Evolutionary conservation across 1,140 invertebrate species (phyloP), one percentile per base, ranked within the genome.

Genomic region (Drosophila ambigua): DNA sequence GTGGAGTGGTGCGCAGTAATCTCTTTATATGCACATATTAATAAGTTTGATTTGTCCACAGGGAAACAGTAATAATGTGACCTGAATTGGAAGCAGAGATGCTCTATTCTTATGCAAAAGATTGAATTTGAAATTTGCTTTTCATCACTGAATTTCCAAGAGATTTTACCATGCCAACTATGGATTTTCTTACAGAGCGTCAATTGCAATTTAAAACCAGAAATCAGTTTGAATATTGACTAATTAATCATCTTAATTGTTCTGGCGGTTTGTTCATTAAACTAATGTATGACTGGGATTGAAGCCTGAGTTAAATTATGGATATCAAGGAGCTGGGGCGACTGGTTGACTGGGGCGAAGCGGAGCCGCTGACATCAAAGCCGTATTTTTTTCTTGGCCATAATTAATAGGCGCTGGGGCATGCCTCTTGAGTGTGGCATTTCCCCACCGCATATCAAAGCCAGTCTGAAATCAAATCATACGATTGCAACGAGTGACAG

Each of bases 331-430:
- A n/a, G 62, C 1, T 16, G 24, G 45, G 11, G 35, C n/a, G n/a
- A n/a, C n/a, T n/a, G 51, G 9, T 4, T 3, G 31, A 35, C 9
- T 9, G 31, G 8, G 8, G 9, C 0, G 8, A 35, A 31, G 8
- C 8, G 3, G 8, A 6, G 35, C 8, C 13, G n/a, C n/a, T 16
- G 16, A 69, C 66, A 69, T 69, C 66, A 69, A 69, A 71, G 67
- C 52, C 55, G 41, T 57, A 69, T 49, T 49, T 35, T 23, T 16
- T 26, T 15, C 53, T 8, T 15, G 5, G 11, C 26, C 20, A 50
- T 71, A 71, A 71, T 71, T 71, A 71, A 24, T 58, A 26, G 7
- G 13, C 16, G 4, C 49, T 8, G 13, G 39, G 39, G 49, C 16
- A 31, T 28, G 9, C 23, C 6, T 16, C 13, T 28, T 1, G 28